These are phyloP conservation scores for Eupsilia transversa DNA, from an alignment of 2,888 invertebrate species.

Conservation along the genomic window DNA sequence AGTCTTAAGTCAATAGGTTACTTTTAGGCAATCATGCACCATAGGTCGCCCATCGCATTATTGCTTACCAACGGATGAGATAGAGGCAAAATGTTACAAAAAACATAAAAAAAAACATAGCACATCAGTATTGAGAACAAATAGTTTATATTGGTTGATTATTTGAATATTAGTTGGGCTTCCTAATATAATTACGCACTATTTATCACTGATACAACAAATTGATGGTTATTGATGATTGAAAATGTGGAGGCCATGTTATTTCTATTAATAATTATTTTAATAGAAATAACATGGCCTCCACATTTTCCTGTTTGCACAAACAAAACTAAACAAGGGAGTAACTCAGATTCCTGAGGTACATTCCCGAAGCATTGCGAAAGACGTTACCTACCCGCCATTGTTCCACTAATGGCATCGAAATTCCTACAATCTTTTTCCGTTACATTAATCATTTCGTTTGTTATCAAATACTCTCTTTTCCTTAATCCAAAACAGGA, in stretches of 20 bases:
- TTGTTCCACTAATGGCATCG: constrained; percentile 57
- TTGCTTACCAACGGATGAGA: not conserved
- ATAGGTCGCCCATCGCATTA: too few relatives aligned
- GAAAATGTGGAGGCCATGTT: too few relatives aligned
- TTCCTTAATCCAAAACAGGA: constrained; percentile 37
- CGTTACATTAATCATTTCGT: constrained; percentile 60
- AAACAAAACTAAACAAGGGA: constrained; percentile 21
- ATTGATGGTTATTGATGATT: not conserved
- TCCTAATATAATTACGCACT: not conserved
- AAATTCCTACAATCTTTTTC: constrained; percentile 54
- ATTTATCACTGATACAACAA: not conserved
- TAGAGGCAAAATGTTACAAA: not conserved
- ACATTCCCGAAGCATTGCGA: constrained; percentile 15
- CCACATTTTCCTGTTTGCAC: constrained; percentile 37
- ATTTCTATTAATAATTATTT: too few relatives aligned
- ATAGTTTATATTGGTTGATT: too few relatives aligned
- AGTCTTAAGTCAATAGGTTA: not conserved
- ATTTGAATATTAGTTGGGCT: too few relatives aligned
- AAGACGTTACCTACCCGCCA: constrained; percentile 25
- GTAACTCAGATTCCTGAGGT: constrained; percentile 3
- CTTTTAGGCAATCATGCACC: not conserved
- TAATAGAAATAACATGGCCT: constrained; percentile 22
- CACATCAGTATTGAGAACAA: not conserved
- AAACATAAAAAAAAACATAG: not conserved
- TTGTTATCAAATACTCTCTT: constrained; percentile 44